A percentile compares a stretch with the other conserved stretches of the same genome.
These are phyloP conservation scores for Erebia epiphron DNA, from an alignment of 2,888 invertebrate species.

Conservation along the genomic window DNA sequence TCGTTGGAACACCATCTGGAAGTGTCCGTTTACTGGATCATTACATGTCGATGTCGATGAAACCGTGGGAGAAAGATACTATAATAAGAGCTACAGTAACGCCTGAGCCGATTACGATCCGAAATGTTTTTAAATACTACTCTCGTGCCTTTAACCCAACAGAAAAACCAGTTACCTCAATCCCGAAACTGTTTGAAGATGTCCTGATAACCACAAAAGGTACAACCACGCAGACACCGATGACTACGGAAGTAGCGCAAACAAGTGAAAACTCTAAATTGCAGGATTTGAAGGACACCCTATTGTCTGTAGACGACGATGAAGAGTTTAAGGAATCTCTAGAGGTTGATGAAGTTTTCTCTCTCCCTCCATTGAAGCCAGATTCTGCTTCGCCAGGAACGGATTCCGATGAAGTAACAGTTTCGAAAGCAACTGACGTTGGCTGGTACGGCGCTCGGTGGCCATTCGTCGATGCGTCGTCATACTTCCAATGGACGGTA, in stretches of 20 bases:
- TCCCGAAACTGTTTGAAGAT: constrained; percentile 63
- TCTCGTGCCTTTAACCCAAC: constrained; percentile 58
- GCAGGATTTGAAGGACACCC: constrained; percentile 70
- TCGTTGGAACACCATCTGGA: constrained; percentile 61
- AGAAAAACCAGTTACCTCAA: constrained; percentile 57
- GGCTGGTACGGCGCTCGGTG: constrained; percentile 85
- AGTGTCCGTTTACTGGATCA: constrained; percentile 60
- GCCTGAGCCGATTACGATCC: constrained; percentile 63
- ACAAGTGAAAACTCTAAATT: constrained; percentile 60
- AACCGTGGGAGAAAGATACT: constrained; percentile 71
- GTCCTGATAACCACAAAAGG: constrained; percentile 68
- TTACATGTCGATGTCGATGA: constrained; percentile 65
- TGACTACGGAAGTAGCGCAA: constrained; percentile 55
- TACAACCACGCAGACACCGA: constrained; percentile 53
- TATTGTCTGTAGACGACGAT: constrained; percentile 74
- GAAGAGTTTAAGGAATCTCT: constrained; percentile 76
- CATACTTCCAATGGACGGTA: constrained; percentile 87
- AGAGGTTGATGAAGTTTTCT: constrained; percentile 76
- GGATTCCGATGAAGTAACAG: constrained; percentile 72
- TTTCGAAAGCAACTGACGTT: constrained; percentile 66
- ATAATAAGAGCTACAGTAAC: constrained; percentile 69
- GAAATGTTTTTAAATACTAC: constrained; percentile 63
- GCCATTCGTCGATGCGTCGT: constrained; percentile 86
- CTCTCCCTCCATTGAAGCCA: constrained; percentile 69
- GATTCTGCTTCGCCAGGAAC: constrained; percentile 56